phyloP scores from a whole-genome alignment of 2,113 vertebrate species.

The Amazona vittata region DNA sequence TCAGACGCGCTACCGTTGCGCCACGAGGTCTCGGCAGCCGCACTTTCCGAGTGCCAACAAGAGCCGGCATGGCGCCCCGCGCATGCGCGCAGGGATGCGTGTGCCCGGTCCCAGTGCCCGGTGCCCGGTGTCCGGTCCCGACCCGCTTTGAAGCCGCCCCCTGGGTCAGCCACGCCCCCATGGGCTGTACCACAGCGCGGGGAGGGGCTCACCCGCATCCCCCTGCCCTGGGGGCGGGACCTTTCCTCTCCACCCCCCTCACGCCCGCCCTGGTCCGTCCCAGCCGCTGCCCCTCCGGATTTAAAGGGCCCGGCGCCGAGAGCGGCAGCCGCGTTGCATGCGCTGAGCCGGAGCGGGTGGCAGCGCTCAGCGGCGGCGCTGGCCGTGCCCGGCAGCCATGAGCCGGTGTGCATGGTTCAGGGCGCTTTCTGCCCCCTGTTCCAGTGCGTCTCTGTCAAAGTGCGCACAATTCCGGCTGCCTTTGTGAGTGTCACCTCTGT shows the following conservation, averaged over 20 bases:
- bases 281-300: rapidly evolving
- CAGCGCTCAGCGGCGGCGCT: neutral
- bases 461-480: rapidly evolving
- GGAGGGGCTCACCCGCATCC: neutral
- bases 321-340: rapidly evolving
- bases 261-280: rapidly evolving
- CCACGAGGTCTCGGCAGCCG: slow-evolving; percentile 55
- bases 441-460: rapidly evolving
- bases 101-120: neutral
- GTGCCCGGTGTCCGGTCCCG: too few relatives aligned
- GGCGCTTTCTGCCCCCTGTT: neutral
- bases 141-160: neutral
- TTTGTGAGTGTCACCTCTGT: rapidly evolving
- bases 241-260: neutral
- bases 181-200: neutral
- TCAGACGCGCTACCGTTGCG: slow-evolving; percentile 80
- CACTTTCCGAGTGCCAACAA: rapidly evolving
- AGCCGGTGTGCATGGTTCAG: neutral
- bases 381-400: neutral
- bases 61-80: neutral
- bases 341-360: neutral
- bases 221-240: too few relatives aligned
- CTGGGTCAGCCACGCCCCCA: neutral
- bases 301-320: neutral
- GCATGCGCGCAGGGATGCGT: neutral